phyloP scores from a whole-genome alignment of 2,113 vertebrate species.

The Tretioscincus oriximinensis region DNA sequence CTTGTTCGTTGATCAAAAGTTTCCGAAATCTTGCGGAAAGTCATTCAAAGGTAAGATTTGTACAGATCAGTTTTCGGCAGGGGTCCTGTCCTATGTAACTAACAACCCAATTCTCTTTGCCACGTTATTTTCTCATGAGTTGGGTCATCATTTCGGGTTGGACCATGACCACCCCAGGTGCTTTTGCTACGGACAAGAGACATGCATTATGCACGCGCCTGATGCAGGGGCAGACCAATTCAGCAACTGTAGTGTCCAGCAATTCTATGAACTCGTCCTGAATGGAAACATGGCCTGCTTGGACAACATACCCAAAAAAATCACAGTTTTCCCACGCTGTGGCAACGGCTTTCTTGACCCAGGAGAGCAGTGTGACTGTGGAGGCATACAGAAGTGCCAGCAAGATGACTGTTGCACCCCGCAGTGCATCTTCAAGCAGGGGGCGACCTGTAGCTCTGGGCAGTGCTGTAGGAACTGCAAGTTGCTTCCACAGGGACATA shows the following conservation, averaged over 20 bases:
- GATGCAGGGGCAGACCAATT: fast-evolving
- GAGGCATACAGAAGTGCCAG: fast-evolving
- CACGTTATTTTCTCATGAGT: constrained; percentile 12
- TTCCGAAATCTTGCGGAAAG: fast-evolving
- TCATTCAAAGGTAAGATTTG: constrained; percentile 1
- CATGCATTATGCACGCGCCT: background rate
- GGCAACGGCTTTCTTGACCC: constrained; percentile 51
- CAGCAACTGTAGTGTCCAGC: constrained; percentile 54
- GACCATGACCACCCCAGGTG: background rate
- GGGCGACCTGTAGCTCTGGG: background rate
- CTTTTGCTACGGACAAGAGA: background rate
- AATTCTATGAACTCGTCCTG: background rate
- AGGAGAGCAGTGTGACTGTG: constrained; percentile 53
- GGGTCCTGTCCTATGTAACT: background rate
- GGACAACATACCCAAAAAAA: constrained; percentile 1
- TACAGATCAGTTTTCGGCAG: fast-evolving
- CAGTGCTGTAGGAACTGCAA: constrained; percentile 39
- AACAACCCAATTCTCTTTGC: background rate
- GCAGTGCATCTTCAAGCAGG: background rate
- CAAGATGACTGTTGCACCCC: background rate
- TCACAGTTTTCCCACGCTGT: background rate
- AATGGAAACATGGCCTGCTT: constrained; percentile 4
- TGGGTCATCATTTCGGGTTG: constrained; percentile 51
- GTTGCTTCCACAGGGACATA: background rate
- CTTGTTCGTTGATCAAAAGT: constrained; percentile 18